A percentile compares a stretch with the other conserved stretches of the same genome.
Evolutionary conservation across 1,140 invertebrate genomes (phyloP).

Genomic region (Agrypnia vestita): DNA sequence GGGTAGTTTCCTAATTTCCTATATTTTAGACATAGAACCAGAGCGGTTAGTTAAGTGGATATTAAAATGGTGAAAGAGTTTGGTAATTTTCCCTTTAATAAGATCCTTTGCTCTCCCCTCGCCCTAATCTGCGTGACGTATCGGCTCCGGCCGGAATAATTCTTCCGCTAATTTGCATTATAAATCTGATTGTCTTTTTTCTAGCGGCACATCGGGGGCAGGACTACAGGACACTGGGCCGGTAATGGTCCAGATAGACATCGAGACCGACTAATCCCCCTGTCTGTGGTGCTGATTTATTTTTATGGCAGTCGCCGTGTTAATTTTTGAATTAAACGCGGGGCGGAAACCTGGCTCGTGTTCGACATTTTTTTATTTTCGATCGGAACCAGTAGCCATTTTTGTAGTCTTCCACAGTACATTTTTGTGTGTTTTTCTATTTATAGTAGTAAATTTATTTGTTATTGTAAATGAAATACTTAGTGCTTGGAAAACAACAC

Average conservation of each 20-base stretch:
- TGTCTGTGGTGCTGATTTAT: slow-evolving; percentile 52
- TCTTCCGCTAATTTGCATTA: slow-evolving; percentile 40
- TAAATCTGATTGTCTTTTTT: slow-evolving; percentile 37
- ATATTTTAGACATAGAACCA: too few species aligned
- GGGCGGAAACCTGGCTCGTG: slow-evolving; percentile 10
- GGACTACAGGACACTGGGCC: not conserved
- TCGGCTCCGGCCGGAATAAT: slow-evolving; percentile 8
- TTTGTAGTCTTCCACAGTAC: not conserved
- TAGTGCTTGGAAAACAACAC: too few species aligned
- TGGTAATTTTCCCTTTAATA: not conserved
- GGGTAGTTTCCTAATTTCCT: too few species aligned
- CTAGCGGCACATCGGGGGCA: not conserved
- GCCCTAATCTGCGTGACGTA: not conserved
- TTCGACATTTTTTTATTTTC: not conserved
- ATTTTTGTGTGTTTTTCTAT: not conserved
- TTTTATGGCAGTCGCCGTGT: slow-evolving; percentile 55
- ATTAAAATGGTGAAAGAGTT: not conserved
- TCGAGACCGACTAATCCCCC: slow-evolving; percentile 40
- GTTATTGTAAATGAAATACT: too few species aligned
- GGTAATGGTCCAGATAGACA: slow-evolving; percentile 45
- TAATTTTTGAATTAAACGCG: slow-evolving; percentile 54
- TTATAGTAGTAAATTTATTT: too few species aligned
- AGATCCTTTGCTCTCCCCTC: not conserved
- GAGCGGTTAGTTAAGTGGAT: not conserved
- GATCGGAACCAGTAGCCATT: not conserved